Evolutionary conservation across 2,797 vertebrate genomes (phyloP).

Genomic region (Gadopsis bispinosus): DNA sequence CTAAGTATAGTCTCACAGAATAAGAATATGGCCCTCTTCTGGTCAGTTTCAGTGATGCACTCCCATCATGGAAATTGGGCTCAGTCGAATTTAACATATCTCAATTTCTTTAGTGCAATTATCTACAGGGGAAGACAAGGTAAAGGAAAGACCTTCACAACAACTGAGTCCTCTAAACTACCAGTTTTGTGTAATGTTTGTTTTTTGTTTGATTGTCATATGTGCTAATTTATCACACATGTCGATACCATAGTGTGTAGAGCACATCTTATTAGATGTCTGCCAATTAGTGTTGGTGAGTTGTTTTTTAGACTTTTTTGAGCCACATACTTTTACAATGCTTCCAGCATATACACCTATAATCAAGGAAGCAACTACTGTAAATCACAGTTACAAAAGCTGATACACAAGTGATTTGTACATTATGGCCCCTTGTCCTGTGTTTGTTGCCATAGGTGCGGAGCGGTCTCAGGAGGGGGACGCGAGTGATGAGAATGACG

Average conservation of each 20-base stretch:
- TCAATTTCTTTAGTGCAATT: neutral
- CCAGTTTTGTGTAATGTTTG: neutral
- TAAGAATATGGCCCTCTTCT: slow-evolving; percentile 39
- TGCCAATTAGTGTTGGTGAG: neutral
- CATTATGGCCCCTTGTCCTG: neutral
- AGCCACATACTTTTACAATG: neutral
- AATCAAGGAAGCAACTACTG: neutral
- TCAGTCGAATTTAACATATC: neutral
- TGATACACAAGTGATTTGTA: neutral
- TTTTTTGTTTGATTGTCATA: neutral
- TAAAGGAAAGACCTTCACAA: neutral
- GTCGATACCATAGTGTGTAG: neutral
- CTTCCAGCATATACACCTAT: neutral
- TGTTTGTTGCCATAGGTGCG: slow-evolving; percentile 73
- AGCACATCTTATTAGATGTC: neutral
- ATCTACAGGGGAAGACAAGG: neutral
- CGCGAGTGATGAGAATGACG: slow-evolving; percentile 97
- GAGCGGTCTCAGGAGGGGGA: slow-evolving; percentile 88
- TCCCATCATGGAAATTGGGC: neutral
- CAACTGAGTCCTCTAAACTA: neutral
- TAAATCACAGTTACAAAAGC: neutral
- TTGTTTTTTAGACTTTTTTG: neutral
- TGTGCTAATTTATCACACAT: neutral
- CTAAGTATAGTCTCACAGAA: neutral
- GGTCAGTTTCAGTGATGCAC: slow-evolving; percentile 18